phyloP scores from a whole-genome alignment of 2,113 vertebrate genomes.

The Uropsilus gracilis region DNA sequence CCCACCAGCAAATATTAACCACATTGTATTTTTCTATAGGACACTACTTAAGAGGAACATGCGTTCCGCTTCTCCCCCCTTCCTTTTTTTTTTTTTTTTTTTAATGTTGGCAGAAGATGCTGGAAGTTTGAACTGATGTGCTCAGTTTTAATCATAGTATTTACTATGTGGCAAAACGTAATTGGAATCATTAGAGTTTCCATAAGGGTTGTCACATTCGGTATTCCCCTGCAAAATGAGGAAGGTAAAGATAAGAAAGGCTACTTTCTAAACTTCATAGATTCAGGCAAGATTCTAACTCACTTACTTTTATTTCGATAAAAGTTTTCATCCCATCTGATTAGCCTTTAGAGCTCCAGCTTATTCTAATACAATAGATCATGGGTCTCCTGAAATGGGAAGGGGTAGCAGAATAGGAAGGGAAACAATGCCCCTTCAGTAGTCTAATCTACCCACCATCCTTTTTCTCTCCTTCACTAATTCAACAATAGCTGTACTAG shows the following conservation, averaged over 20 bases:
- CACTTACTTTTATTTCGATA: not conserved
- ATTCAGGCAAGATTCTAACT: not conserved
- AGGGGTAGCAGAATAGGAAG: not conserved
- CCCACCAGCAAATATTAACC: not conserved
- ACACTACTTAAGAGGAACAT: not conserved
- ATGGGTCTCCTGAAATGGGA: not conserved
- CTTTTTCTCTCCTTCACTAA: not conserved
- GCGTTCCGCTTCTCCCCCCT: too few relatives aligned
- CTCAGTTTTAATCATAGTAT: not conserved
- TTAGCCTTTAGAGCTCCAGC: not conserved
- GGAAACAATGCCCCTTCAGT: not conserved
- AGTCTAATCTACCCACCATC: not conserved
- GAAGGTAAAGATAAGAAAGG: not conserved
- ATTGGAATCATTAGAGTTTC: not conserved
- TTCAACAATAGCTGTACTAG: not conserved
- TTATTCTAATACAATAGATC: not conserved
- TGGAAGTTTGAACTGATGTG: not conserved
- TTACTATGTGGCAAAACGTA: not conserved
- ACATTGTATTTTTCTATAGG: not conserved
- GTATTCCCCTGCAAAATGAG: not conserved
- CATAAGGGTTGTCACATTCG: not conserved
- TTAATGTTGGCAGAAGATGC: not conserved
- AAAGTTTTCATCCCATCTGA: not conserved
- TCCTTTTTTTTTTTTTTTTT: not conserved
- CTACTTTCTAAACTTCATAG: not conserved